Evolutionary conservation across 2,888 invertebrate species (phyloP).

Genomic region (Dione vanillae): DNA sequence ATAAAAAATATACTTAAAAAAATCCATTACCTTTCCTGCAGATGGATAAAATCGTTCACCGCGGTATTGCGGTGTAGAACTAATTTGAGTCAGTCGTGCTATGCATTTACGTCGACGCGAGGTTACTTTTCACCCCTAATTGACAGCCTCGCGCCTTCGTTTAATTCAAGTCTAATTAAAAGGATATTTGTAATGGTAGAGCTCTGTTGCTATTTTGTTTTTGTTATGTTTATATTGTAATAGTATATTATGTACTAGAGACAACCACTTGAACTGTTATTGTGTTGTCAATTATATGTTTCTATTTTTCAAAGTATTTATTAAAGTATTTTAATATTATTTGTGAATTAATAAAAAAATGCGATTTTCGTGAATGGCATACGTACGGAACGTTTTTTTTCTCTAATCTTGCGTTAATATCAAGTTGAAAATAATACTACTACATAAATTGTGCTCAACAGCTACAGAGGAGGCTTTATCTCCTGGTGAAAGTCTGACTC

Average conservation of each 20-base stretch:
- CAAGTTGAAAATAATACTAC: too few species aligned
- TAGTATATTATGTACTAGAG: neutral
- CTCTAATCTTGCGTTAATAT: too few species aligned
- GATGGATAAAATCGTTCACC: slow-evolving; percentile 12
- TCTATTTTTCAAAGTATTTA: too few species aligned
- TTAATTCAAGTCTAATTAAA: slow-evolving; percentile 43
- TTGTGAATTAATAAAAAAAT: too few species aligned
- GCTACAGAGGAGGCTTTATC: too few species aligned
- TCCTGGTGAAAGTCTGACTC: too few species aligned
- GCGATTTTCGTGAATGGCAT: too few species aligned
- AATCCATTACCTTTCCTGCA: neutral
- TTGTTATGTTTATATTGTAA: neutral
- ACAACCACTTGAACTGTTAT: too few species aligned
- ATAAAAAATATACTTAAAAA: neutral
- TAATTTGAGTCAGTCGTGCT: slow-evolving; percentile 65
- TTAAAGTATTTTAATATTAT: too few species aligned
- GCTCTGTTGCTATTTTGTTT: neutral
- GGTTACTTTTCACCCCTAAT: slow-evolving; percentile 43
- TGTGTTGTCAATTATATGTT: too few species aligned
- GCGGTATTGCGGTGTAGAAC: slow-evolving; percentile 55
- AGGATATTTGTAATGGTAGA: slow-evolving; percentile 18
- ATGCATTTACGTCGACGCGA: slow-evolving; percentile 45
- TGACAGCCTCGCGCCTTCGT: slow-evolving; percentile 44
- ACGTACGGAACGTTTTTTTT: too few species aligned
- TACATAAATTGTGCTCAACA: too few species aligned